Conservation (phyloP, 2,797 vertebrate genomes). For the Dallia pectoralis region DNA sequence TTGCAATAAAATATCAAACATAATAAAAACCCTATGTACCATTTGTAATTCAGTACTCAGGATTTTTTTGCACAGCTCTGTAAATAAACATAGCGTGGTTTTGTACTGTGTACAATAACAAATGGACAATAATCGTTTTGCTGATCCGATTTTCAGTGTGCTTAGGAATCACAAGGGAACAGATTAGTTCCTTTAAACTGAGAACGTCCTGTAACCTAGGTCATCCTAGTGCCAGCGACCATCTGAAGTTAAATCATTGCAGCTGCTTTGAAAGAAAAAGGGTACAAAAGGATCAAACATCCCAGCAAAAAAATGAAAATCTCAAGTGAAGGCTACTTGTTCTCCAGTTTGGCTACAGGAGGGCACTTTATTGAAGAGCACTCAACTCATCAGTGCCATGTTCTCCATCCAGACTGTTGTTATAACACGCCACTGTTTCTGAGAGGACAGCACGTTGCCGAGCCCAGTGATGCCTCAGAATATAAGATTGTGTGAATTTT, state of each 20-base stretch:
- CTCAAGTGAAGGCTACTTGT: constrained; percentile 18
- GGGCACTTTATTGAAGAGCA: constrained; percentile 6
- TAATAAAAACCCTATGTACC: too few relatives aligned
- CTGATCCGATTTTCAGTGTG: constrained; percentile 11
- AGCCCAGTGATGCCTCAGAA: not conserved
- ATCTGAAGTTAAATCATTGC: constrained; percentile 32
- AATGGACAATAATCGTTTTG: constrained; percentile 19
- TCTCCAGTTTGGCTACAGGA: constrained; percentile 21
- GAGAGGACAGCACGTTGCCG: not conserved
- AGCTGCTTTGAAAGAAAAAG: constrained; percentile 25
- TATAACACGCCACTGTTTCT: not conserved
- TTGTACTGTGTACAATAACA: too few relatives aligned
- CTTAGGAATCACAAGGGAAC: constrained; percentile 38
- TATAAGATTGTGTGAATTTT: not conserved
- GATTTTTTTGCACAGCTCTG: too few relatives aligned
- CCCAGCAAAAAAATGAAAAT: constrained; percentile 26
- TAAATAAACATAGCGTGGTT: too few relatives aligned
- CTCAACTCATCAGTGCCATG: constrained; percentile 12
- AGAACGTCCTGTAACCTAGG: constrained; percentile 36
- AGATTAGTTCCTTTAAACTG: constrained; percentile 22
- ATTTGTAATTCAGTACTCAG: too few relatives aligned
- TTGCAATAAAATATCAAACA: too few relatives aligned
- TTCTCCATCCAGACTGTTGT: constrained; percentile 2
- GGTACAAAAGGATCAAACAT: constrained; percentile 28
- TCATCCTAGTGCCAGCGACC: constrained; percentile 23